Evolutionary conservation across 1,140 invertebrate species (phyloP).

Genomic region (Drosophila equinoxialis): DNA sequence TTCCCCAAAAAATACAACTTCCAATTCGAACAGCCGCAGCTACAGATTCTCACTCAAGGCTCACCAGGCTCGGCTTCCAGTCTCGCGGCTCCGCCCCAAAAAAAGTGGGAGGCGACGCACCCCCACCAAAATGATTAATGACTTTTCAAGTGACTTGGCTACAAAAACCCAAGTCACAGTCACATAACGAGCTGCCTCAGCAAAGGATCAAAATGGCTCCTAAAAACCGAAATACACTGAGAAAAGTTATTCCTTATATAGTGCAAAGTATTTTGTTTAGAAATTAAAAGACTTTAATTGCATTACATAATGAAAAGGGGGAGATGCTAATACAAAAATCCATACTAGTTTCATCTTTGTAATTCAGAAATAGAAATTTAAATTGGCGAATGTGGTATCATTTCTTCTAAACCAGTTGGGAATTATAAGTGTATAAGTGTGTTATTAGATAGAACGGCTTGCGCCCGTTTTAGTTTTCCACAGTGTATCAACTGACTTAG

Average conservation of each 20-base stretch:
- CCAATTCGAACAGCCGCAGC: conserved; percentile 41
- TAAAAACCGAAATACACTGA: conserved; percentile 23
- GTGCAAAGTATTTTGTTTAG: no score
- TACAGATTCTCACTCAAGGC: neutral
- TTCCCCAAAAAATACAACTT: conserved; percentile 42
- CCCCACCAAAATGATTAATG: conserved; percentile 76
- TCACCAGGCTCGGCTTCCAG: conserved; percentile 8
- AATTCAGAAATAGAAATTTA: no score
- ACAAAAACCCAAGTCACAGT: conserved; percentile 62
- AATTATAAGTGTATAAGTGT: neutral
- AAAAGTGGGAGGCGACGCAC: conserved; percentile 8
- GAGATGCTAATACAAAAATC: no score
- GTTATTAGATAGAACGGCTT: no score
- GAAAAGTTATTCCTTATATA: neutral
- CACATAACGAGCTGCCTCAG: conserved; percentile 50
- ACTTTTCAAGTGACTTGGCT: conserved; percentile 80
- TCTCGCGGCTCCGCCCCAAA: conserved; percentile 28
- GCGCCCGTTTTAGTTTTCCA: no score
- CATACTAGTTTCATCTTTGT: no score
- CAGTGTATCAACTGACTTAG: conserved; percentile 30
- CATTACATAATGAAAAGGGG: no score
- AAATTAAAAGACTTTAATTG: no score
- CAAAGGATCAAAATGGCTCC: conserved; percentile 57
- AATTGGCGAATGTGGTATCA: no score
- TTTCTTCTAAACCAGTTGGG: no score